Conservation (phyloP, 2,888 invertebrate genomes). For the Ormyrus pomaceus region DNA sequence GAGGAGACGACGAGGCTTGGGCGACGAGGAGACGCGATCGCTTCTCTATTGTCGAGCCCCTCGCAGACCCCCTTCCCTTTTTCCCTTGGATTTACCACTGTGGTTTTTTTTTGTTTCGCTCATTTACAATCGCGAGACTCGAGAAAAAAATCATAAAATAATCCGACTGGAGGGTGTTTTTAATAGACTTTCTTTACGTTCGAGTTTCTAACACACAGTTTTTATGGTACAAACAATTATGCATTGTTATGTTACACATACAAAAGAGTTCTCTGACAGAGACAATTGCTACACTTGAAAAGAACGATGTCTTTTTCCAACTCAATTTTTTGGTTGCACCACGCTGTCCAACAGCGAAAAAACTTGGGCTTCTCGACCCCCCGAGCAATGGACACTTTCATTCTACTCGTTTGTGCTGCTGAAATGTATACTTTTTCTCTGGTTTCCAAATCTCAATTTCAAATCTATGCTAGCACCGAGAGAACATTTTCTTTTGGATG, state of each 20-base stretch:
- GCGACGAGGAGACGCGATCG: not conserved
- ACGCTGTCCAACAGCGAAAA: conserved; percentile 71
- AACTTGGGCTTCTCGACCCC: conserved; percentile 63
- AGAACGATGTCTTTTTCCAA: conserved; percentile 61
- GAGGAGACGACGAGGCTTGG: conserved; percentile 10
- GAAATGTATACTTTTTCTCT: not conserved
- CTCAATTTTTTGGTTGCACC: conserved; percentile 67
- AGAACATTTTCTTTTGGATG: conserved; percentile 31
- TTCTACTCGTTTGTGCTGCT: conserved; percentile 40
- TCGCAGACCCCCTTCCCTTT: too few relatives aligned
- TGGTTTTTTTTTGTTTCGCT: too few relatives aligned
- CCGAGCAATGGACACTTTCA: conserved; percentile 72
- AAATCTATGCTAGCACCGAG: conserved; percentile 22
- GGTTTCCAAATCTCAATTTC: not conserved
- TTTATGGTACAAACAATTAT: conserved; percentile 1
- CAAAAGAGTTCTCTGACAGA: conserved; percentile 70
- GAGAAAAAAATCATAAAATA: conserved; percentile 21
- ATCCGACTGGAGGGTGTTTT: conserved; percentile 4
- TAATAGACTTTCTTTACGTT: conserved; percentile 37
- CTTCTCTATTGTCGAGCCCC: not conserved
- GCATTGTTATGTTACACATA: conserved; percentile 1
- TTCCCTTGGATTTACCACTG: too few relatives aligned
- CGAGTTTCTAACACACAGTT: conserved; percentile 7
- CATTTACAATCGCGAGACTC: not conserved
- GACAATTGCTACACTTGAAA: conserved; percentile 74